Base-by-base conservation (phyloP, 2,113 vertebrate genomes). In the Zosterops japonicus region DNA sequence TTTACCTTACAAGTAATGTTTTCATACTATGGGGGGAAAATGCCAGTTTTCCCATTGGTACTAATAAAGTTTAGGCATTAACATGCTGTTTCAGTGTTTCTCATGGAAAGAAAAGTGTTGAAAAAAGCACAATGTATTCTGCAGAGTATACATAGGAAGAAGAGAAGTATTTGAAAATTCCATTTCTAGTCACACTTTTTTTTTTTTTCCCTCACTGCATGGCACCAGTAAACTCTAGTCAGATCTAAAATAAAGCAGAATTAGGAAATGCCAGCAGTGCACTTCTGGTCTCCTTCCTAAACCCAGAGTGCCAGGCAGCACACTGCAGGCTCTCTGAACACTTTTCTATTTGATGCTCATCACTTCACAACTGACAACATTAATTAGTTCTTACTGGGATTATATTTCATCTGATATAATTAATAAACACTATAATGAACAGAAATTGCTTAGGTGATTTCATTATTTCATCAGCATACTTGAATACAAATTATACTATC, bases 61-160 rank as follows among this genome's bases (percentile, higher is more conserved):
- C 93, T 97, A 95, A 86, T 85, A 92, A 97, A 95, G 91, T 96
- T 96, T 96, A 98, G 97, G 96, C 93, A 97, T 98, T 96, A 98
- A 97, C 98, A 98, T 98, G 98, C 98, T 97, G 97, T 94, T 98
- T 98, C 98, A 98, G 97, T 98, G 98, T 97, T 97, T 96, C 77
- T 95, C 87, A 91, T 92, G 82, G 96, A 94, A 97, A 98, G 81
- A 91, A 86, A 97, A 97, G 95, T 95, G 95, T 97, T 97, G 83
- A 89, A 96, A 96, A 97, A 97, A 97, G 95, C 95, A 97, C 95
- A 91, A 97, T 29, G 75, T 88, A 89, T 94, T 97, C 71, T 96
- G 96, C 93, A 96, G 96, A 83, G 88, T 95, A 97, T 67, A 97
- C 88, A 96, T 2, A 97, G 94, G 94, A 95, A 97, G 97, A 96